Base-by-base conservation (phyloP, 2,113 vertebrate genomes). In the Poecilia latipinna region DNA sequence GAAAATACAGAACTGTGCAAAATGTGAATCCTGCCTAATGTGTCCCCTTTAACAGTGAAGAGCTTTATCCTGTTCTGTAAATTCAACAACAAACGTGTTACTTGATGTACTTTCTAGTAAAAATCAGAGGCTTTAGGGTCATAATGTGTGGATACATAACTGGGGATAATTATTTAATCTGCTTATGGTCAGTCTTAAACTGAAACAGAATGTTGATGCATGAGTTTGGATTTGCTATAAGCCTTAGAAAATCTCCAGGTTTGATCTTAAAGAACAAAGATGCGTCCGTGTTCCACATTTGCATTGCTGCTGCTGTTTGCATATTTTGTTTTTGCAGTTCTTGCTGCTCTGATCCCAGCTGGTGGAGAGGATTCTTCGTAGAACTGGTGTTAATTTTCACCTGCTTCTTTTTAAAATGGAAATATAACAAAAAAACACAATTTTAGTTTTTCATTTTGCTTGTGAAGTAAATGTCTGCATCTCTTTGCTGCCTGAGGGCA, bases 281-380 rank as follows among this genome's bases (percentile, higher is more conserved):
- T 57, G 5, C 2, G 7, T 54, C 17, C 32, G 32, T 65, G 44
- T 67, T 22, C 10, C 61, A 37, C 39, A 29, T 65, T 42, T 68
- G 17, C 64, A 24, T 75, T 66, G 17, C 1, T 33, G 51, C 60
- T 61, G 0, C 75, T 28, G 69, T 79, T 64, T 86, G 70, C 80
- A 72, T 82, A 28, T 65, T 70, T 28, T 2, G 29, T 65, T 39
- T 68, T 24, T 24, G 17, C 8, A 8, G 65, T 62, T 33, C 51
- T 0, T 2, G 22, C 37, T 57, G 35, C 19, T 42, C 33, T 63
- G 61, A 74, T 39, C 35, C 63, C 75, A 84, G 78, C 75, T 66
- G 75, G 70, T 71, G 39, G 39, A 42, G 39, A 42, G 42, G 65
- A 39, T 67, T 32, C 19, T 11, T 22, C 35, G 12, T 3, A 22